A percentile compares a stretch with the other conserved stretches of the same genome.
phyloP scores from a whole-genome alignment of 2,113 vertebrate genomes.

The Rhinopomastus cyanomelas region DNA sequence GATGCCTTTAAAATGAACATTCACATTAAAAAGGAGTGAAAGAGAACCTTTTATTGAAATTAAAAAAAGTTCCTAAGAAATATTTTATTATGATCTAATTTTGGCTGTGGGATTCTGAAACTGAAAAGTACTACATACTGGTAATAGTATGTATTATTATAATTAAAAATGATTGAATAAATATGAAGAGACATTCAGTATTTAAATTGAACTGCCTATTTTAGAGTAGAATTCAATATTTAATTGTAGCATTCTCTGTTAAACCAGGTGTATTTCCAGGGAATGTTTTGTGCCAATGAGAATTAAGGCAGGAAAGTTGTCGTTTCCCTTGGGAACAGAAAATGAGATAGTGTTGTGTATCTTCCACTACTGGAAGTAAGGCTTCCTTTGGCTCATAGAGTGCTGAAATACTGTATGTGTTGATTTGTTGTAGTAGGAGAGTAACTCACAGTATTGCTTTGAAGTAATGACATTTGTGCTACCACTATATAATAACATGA shows the following conservation, averaged over 20 bases:
- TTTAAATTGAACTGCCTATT: constrained; percentile 47
- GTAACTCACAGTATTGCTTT: not conserved
- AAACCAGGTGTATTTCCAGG: constrained; percentile 46
- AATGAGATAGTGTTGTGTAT: constrained; percentile 11
- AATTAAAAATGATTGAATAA: constrained; percentile 53
- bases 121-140: constrained; percentile 10
- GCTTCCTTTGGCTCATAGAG: not conserved
- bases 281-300: constrained; percentile 34
- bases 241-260: constrained; percentile 40
- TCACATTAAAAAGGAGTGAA: constrained; percentile 55
- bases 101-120: constrained; percentile 32
- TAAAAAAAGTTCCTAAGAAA: constrained; percentile 57
- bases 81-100: constrained; percentile 60
- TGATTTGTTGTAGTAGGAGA: not conserved
- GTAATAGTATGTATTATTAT: constrained; percentile 45
- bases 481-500: not conserved
- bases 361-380: not conserved
- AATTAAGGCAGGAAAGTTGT: constrained; percentile 48
- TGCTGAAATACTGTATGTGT: not conserved
- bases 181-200: not conserved
- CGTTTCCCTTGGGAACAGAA: not conserved
- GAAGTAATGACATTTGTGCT: not conserved
- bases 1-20: constrained; percentile 55
- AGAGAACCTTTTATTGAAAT: constrained; percentile 68
- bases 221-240: constrained; percentile 31